Evolutionary conservation across 1,140 invertebrate species (phyloP).

Genomic region (Zaprionus nigranus): DNA sequence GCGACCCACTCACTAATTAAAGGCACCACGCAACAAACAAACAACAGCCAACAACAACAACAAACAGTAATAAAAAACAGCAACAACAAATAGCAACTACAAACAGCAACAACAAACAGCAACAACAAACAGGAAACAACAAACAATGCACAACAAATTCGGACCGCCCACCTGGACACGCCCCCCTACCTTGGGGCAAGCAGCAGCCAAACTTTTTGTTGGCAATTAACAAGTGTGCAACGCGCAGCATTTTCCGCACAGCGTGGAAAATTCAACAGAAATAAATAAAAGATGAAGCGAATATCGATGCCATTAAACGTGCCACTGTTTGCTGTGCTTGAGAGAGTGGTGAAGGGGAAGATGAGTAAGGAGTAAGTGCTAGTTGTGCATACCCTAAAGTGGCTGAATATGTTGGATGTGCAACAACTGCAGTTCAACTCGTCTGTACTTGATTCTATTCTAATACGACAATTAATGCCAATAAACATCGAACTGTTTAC

Average conservation of each 20-base stretch:
- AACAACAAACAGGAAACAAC: constrained; percentile 19
- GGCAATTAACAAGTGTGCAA: constrained; percentile 20
- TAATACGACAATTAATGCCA: no score
- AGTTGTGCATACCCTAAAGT: background rate
- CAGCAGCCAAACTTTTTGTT: background rate
- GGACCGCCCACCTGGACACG: constrained; percentile 29
- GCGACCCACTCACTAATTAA: constrained; percentile 48
- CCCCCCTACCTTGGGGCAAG: background rate
- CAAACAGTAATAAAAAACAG: constrained; percentile 17
- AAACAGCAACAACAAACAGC: constrained; percentile 18
- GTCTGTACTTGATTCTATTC: no score
- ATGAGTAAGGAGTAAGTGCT: background rate
- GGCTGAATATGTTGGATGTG: no score
- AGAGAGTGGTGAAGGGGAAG: background rate
- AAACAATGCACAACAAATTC: constrained; percentile 23
- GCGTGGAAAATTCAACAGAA: constrained; percentile 16
- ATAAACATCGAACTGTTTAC: no score
- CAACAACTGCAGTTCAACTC: no score
- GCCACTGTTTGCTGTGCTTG: background rate
- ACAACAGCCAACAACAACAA: constrained; percentile 2
- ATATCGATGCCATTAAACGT: background rate
- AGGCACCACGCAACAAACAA: constrained; percentile 34
- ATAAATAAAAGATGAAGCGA: constrained; percentile 4
- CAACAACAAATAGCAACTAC: constrained; percentile 25
- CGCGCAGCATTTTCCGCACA: constrained; percentile 16